Percentiles rank a stretch among this genome's conserved stretches.
phyloP scores from a whole-genome alignment of 2,113 vertebrate species.

The Notarius quadriscutis region DNA sequence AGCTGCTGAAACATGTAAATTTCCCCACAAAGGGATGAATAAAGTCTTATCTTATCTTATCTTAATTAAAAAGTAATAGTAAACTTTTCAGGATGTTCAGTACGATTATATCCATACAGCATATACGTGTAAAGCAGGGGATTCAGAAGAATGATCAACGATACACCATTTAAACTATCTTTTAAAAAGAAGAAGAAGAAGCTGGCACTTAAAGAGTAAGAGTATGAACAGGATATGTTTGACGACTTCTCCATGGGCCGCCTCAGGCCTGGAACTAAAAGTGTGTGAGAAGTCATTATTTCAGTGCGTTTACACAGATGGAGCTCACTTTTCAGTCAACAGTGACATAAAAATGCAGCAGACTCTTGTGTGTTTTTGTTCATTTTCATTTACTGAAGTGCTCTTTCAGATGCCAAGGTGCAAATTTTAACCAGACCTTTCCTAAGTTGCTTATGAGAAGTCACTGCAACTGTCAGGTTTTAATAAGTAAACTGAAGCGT shows the following conservation, averaged over 20 bases:
- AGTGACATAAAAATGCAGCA: constrained; percentile 66
- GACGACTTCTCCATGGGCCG: constrained; percentile 57
- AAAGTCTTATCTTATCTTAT: not conserved
- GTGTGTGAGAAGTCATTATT: constrained; percentile 67
- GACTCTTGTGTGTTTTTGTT: constrained; percentile 42
- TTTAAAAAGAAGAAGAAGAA: not conserved
- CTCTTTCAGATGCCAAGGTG: constrained; percentile 24
- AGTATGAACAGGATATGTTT: constrained; percentile 21
- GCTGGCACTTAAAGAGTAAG: not conserved
- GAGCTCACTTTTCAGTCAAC: constrained; percentile 68
- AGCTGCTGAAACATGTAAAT: no score
- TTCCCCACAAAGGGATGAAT: no score
- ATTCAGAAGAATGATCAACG: not conserved
- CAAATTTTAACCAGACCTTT: not conserved
- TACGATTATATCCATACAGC: not conserved
- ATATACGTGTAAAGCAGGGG: not conserved
- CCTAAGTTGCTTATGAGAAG: not conserved
- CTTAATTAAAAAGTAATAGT: not conserved
- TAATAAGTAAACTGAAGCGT: not conserved
- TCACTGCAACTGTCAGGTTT: not conserved
- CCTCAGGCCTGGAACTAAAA: constrained; percentile 67
- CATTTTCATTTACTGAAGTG: constrained; percentile 52
- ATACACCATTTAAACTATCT: not conserved
- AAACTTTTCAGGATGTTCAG: not conserved
- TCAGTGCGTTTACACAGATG: constrained; percentile 71